A percentile compares a stretch with the other conserved stretches of the same genome.
These are phyloP conservation scores for Lasioglossum pauxillum DNA, from an alignment of 2,888 invertebrate genomes.

Conservation along the genomic window DNA sequence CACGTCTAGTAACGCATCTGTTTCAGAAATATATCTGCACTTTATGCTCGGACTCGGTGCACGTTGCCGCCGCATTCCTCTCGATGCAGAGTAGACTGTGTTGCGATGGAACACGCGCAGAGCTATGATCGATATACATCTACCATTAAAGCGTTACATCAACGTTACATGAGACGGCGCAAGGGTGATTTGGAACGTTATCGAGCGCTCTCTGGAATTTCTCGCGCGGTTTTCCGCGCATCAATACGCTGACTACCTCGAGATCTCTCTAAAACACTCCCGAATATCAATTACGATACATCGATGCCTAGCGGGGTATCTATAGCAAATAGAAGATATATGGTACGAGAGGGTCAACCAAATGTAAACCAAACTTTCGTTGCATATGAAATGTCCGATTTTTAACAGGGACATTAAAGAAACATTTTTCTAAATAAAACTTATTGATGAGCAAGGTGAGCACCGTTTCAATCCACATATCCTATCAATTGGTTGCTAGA, in stretches of 20 bases:
- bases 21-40: slow-evolving; percentile 3
- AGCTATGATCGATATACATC: slow-evolving; percentile 23
- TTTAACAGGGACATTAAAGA: too few species aligned
- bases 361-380: background rate
- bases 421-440: too few species aligned
- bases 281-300: background rate
- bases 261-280: background rate
- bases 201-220: background rate
- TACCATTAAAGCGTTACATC: slow-evolving; percentile 53
- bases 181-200: background rate
- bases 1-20: slow-evolving; percentile 13
- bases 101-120: slow-evolving; percentile 33
- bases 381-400: too few species aligned
- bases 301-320: background rate
- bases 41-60: background rate
- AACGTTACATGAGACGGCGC: slow-evolving; percentile 10
- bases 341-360: background rate
- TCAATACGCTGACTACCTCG: background rate
- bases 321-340: background rate
- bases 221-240: background rate
- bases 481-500: too few species aligned
- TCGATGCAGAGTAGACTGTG: slow-evolving; percentile 6
- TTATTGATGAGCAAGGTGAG: too few species aligned
- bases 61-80: background rate
- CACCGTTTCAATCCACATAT: too few species aligned